Evolutionary conservation across 37 sponge, comb jelly and placozoan genomes (phyloP).

Genomic region (Geodia barretti): DNA sequence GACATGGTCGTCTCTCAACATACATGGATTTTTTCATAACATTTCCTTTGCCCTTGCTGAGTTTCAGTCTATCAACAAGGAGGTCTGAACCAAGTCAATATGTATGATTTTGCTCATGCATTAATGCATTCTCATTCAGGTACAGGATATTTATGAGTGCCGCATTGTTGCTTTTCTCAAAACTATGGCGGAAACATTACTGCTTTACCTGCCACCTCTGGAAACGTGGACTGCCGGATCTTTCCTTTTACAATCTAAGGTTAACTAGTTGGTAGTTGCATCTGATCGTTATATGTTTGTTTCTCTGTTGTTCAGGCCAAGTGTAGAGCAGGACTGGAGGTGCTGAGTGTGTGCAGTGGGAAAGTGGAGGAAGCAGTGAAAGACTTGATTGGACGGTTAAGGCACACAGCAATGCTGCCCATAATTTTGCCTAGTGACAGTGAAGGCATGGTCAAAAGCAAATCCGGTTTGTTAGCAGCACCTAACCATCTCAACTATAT

Average conservation of each 20-base stretch:
- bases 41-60: slow-evolving; percentile 43
- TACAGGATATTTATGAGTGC: slow-evolving; percentile 68
- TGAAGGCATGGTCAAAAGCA: slow-evolving; percentile 48
- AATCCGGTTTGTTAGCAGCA: slow-evolving; percentile 30
- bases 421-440: slow-evolving; percentile 26
- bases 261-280: no score
- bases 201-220: slow-evolving; percentile 65
- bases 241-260: slow-evolving; percentile 74
- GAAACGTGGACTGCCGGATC: slow-evolving; percentile 64
- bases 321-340: slow-evolving; percentile 1
- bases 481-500: no score
- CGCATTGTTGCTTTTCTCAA: slow-evolving; percentile 71
- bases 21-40: slow-evolving; percentile 58
- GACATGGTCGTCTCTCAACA: slow-evolving; percentile 92
- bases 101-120: neutral
- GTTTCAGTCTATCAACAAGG: slow-evolving; percentile 69
- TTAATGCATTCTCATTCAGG: slow-evolving; percentile 1
- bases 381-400: slow-evolving; percentile 66
- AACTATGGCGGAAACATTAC: slow-evolving; percentile 66
- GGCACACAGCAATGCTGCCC: slow-evolving; percentile 45
- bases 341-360: slow-evolving; percentile 52
- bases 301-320: neutral
- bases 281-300: no score
- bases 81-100: slow-evolving; percentile 13
- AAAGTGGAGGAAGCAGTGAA: slow-evolving; percentile 85